Percentiles rank a stretch among this genome's conserved stretches.
Evolutionary conservation across 2,888 invertebrate species (phyloP).

Genomic region (Aphrophora alni): DNA sequence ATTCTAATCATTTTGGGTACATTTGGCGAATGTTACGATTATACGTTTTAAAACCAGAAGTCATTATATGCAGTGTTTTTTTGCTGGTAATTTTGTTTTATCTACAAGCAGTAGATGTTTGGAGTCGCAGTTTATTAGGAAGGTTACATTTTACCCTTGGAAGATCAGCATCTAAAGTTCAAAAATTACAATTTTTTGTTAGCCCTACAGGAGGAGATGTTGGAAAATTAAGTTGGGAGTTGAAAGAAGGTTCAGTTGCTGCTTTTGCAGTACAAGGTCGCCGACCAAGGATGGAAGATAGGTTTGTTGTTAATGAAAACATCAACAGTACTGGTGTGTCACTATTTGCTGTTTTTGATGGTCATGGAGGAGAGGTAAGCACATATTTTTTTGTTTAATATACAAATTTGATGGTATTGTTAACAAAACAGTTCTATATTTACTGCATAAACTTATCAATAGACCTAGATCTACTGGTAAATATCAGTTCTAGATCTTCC

Average conservation of each 20-base stretch:
- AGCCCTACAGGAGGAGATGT: conserved; percentile 54
- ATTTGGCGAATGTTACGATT: conserved; percentile 79
- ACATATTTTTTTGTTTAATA: conserved; percentile 9
- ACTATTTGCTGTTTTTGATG: conserved; percentile 92
- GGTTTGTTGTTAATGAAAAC: conserved; percentile 87
- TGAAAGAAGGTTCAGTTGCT: conserved; percentile 75
- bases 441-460: too few species aligned
- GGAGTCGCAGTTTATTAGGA: conserved; percentile 76
- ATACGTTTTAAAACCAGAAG: conserved; percentile 82
- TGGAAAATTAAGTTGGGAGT: conserved; percentile 74
- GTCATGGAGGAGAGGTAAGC: conserved; percentile 87
- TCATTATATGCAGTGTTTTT: conserved; percentile 73
- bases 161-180: conserved; percentile 59
- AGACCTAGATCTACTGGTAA: too few species aligned
- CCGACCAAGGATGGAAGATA: conserved; percentile 92
- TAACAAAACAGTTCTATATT: too few species aligned
- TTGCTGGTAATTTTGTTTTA: conserved; percentile 77
- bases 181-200: conserved; percentile 57
- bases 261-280: conserved; percentile 92
- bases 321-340: conserved; percentile 85
- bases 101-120: conserved; percentile 82
- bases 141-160: conserved; percentile 67
- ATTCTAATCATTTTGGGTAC: conserved; percentile 73
- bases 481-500: too few species aligned
- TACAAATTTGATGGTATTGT: too few species aligned